Evolutionary conservation across 2,113 vertebrate genomes (phyloP), one percentile per base, ranked within the genome.

Genomic region (Psammodynastes pulverulentus): DNA sequence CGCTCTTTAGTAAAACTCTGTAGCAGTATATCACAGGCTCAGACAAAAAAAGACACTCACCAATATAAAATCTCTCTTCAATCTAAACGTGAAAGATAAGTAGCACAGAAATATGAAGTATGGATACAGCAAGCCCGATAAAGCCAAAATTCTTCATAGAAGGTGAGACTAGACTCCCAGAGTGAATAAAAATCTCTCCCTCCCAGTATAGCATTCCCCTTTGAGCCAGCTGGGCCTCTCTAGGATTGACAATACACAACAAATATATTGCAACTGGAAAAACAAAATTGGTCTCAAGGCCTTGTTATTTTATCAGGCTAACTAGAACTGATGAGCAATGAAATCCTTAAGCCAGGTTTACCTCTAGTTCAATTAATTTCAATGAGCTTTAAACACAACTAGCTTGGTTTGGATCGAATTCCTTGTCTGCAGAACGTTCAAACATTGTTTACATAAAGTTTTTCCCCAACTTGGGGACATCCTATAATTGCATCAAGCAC

Each of bases 391-490:
- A 62, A 56, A 89, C 85, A 23, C 72, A 89, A 51, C 19, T 85
- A 89, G 39, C 29, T 86, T 89, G 85, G 88, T 86, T 46, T 62
- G n/a, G 88, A 86, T 92, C 53, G 91, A 91, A 17, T 52, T 43
- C 17, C 17, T 94, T 91, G 49, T 29, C 91, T 85, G 19, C 10
- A 91, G 43, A 93, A 94, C 91, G 91, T 88, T 95, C 84, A 39
- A 92, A 34, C 29, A 91, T 39, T 53, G 87, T 95, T 95, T 88
- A 56, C 39, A 88, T 84, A 51, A 92, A 95, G 12, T 96, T 96
- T 67, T 67, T 67, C 49, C 90, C 93, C 89, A 93, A 48, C 1
- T 87, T 72, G 85, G 92, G 87, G 86, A 89, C 39, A 92, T 95
- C 23, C 23, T 94, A 45, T 94, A 95, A 94, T 91, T 93, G 10